Evolutionary conservation across 2,797 vertebrate species (phyloP).

Genomic region (Pangasius djambal): DNA sequence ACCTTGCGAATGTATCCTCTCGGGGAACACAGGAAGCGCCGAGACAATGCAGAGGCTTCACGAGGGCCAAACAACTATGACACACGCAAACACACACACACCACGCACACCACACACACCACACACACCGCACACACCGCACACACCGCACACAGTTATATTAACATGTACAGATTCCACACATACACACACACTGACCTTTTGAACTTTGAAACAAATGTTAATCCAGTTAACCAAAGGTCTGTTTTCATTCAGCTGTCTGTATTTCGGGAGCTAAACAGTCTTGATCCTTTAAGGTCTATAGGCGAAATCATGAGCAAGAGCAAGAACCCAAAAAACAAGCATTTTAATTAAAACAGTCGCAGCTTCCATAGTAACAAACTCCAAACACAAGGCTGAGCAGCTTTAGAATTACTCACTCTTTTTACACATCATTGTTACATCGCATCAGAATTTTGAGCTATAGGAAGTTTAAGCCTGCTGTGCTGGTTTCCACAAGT

Average conservation of each 20-base stretch:
- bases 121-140: slow-evolving; percentile 41
- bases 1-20: slow-evolving; percentile 76
- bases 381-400: not conserved
- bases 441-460: not conserved
- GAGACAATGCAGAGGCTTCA: slow-evolving; percentile 82
- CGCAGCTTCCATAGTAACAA: not conserved
- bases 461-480: slow-evolving; percentile 18
- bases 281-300: not conserved
- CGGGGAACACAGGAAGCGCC: slow-evolving; percentile 79
- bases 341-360: not conserved
- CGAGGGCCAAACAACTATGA: slow-evolving; percentile 30
- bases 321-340: not conserved
- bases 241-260: slow-evolving; percentile 14
- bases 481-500: slow-evolving; percentile 36
- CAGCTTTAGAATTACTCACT: not conserved
- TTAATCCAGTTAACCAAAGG: not conserved
- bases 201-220: slow-evolving; percentile 55
- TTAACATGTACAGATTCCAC: slow-evolving; percentile 20
- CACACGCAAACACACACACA: slow-evolving; percentile 26
- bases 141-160: slow-evolving; percentile 14
- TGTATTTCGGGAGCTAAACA: not conserved
- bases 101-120: not conserved
- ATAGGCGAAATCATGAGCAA: not conserved
- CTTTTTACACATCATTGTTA: not conserved
- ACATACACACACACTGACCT: slow-evolving; percentile 51